Percentiles rank a stretch among this genome's conserved stretches.
Conservation (phyloP, 2,113 vertebrate species). For the Peromyscus californicus region DNA sequence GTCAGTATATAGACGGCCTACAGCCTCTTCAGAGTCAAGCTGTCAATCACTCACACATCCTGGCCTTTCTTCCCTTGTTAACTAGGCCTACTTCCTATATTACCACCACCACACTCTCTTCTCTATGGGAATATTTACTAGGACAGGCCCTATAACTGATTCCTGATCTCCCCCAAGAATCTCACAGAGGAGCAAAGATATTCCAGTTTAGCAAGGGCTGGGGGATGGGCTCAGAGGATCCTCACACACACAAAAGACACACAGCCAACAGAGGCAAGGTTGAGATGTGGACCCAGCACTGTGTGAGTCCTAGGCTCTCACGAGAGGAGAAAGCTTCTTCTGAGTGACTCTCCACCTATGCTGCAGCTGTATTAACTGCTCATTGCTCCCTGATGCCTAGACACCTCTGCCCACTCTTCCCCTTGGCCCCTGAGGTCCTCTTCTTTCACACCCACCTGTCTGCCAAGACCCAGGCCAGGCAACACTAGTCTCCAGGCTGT, state of each 20-base stretch:
- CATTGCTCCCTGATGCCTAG: fast-evolving
- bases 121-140: no score
- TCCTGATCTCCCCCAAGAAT: not conserved
- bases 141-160: not conserved
- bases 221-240: not conserved
- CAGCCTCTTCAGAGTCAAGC: not conserved
- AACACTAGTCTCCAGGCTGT: not conserved
- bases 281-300: not conserved
- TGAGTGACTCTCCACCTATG: no score
- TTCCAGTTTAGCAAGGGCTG: not conserved
- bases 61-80: not conserved
- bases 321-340: not conserved
- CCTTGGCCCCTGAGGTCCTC: not conserved
- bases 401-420: not conserved
- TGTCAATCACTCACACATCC: not conserved
- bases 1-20: not conserved
- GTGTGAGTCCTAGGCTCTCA: not conserved
- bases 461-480: not conserved
- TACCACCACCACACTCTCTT: no score
- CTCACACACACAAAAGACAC: not conserved
- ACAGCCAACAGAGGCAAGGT: not conserved
- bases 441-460: not conserved
- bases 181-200: not conserved
- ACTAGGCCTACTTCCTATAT: not conserved
- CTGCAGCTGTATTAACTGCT: not conserved